Percentiles rank a stretch among this genome's conserved stretches.
Conservation (phyloP, 2,797 vertebrate species). For the Sylvia borin region DNA sequence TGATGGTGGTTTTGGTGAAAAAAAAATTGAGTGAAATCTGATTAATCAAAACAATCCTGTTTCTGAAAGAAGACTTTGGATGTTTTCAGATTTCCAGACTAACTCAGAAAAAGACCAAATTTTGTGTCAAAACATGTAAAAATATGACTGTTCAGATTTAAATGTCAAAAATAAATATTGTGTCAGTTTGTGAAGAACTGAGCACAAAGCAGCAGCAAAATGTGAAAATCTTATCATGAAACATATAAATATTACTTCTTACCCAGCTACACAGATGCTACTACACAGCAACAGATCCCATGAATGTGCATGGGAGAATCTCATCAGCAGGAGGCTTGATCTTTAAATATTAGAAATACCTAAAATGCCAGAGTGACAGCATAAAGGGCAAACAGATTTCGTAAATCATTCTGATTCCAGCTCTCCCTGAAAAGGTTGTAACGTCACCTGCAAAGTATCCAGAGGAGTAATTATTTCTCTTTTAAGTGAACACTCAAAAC, state of each 20-base stretch:
- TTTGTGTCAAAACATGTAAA: constrained; percentile 52
- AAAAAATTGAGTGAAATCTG: background rate
- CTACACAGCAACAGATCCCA: background rate
- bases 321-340: background rate
- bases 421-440: background rate
- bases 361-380: background rate
- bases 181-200: constrained; percentile 26
- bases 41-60: constrained; percentile 27
- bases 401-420: background rate
- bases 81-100: constrained; percentile 14
- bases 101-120: constrained; percentile 24
- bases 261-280: background rate
- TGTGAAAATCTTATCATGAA: background rate
- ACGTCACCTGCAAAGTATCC: background rate
- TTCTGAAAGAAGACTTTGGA: background rate
- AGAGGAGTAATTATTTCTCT: background rate
- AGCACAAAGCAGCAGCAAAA: constrained; percentile 15
- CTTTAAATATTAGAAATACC: background rate
- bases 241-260: background rate
- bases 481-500: background rate
- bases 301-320: background rate
- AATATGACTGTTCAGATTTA: constrained; percentile 10
- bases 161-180: constrained; percentile 47
- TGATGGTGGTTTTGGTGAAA: background rate
- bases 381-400: background rate